phyloP scores from a whole-genome alignment of 2,797 vertebrate species.

The Crenichthys baileyi region DNA sequence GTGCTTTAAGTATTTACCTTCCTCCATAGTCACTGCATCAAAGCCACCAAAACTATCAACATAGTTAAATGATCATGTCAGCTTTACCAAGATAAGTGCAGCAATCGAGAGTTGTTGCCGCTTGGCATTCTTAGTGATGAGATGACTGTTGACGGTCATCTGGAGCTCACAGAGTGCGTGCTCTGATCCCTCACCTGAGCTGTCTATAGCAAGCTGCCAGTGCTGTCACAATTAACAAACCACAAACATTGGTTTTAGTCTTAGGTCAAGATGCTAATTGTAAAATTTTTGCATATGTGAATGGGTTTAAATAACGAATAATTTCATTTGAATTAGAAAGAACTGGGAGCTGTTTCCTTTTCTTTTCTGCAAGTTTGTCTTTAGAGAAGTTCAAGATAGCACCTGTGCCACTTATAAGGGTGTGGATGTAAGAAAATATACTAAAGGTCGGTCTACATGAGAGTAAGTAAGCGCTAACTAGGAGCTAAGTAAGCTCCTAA shows the following conservation, averaged over 20 bases:
- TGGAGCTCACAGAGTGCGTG: conserved; percentile 25
- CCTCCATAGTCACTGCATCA: background rate
- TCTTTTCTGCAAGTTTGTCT: background rate
- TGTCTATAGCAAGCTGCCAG: conserved; percentile 7
- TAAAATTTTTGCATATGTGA: background rate
- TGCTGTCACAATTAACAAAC: background rate
- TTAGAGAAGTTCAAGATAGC: conserved; percentile 1
- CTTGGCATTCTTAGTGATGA: background rate
- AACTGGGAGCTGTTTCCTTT: background rate
- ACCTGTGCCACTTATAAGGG: background rate
- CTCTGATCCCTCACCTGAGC: conserved; percentile 40
- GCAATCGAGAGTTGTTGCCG: conserved; percentile 38
- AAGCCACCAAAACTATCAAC: conserved; percentile 22
- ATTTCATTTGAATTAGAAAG: background rate
- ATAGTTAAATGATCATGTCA: conserved; percentile 31
- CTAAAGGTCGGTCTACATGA: conserved; percentile 32
- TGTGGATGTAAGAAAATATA: conserved; percentile 26
- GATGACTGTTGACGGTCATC: conserved; percentile 6
- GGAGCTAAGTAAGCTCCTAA: background rate
- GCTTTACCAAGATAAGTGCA: conserved; percentile 31
- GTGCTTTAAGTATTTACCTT: conserved; percentile 24
- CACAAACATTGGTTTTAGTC: background rate
- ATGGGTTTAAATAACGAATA: background rate
- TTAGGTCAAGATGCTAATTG: background rate
- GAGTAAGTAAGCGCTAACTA: background rate